Conservation (phyloP, 2,797 vertebrate genomes). For the Vespertilio murinus region DNA sequence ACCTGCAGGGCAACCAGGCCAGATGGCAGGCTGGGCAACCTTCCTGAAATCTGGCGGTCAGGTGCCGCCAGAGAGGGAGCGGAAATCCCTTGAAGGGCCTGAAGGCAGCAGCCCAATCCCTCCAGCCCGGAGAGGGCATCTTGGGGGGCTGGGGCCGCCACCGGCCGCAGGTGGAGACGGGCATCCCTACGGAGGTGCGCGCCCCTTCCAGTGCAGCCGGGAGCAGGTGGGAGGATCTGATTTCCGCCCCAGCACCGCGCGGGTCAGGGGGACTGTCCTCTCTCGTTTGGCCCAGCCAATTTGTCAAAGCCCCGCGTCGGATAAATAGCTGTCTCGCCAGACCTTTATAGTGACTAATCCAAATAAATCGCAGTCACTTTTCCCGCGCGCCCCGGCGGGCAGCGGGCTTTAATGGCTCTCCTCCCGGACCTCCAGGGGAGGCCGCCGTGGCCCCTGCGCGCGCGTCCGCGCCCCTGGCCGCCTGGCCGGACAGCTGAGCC, state of each 20-base stretch:
- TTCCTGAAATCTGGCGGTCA: not conserved
- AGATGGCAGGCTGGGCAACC: not conserved
- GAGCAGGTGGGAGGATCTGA: conserved; percentile 68
- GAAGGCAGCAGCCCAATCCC: not conserved
- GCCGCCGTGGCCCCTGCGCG: not conserved
- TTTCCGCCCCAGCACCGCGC: conserved; percentile 43
- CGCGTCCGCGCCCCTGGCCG: not conserved
- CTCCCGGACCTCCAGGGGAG: conserved; percentile 83
- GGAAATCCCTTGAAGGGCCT: accelerated
- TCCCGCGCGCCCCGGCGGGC: conserved; percentile 79
- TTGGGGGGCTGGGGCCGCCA: accelerated
- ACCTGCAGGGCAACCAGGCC: not conserved
- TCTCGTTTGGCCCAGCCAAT: conserved; percentile 75
- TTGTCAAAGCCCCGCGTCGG: conserved; percentile 83
- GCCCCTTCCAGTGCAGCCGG: accelerated
- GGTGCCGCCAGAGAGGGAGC: not conserved
- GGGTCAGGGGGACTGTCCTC: conserved; percentile 76
- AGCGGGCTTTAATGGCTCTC: conserved; percentile 77
- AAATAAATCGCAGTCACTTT: conserved; percentile 87
- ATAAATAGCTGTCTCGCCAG: conserved; percentile 84
- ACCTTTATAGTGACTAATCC: conserved; percentile 83
- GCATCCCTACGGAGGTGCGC: accelerated
- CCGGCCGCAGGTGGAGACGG: not conserved
- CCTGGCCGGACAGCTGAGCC: not conserved
- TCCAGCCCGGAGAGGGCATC: accelerated